These are phyloP conservation scores for Fringilla coelebs DNA, from an alignment of 2,797 vertebrate species.

Conservation along the genomic window DNA sequence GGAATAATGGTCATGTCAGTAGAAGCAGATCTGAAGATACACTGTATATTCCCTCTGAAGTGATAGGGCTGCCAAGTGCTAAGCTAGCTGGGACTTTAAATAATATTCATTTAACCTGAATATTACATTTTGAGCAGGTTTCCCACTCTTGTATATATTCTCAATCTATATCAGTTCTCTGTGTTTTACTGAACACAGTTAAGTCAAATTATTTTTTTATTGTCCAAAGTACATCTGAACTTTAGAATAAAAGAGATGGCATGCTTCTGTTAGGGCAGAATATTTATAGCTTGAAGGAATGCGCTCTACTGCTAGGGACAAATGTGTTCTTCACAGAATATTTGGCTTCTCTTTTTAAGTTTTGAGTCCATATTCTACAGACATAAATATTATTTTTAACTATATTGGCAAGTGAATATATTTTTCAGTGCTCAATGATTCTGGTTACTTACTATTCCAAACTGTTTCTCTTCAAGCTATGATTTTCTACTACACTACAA, in stretches of 20 bases:
- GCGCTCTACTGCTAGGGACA: not conserved
- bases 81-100: not conserved
- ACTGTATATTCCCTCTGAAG: not conserved
- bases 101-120: not conserved
- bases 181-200: not conserved
- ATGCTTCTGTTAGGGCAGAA: not conserved
- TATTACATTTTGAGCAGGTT: not conserved
- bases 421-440: not conserved
- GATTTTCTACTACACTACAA: not conserved
- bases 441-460: not conserved
- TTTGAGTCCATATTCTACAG: constrained; percentile 15
- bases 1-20: not conserved
- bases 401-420: not conserved
- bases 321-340: constrained; percentile 26
- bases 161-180: not conserved
- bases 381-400: constrained; percentile 58
- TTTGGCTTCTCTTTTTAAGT: constrained; percentile 39
- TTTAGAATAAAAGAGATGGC: not conserved
- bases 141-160: not conserved
- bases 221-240: not conserved
- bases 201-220: not conserved
- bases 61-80: not conserved
- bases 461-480: not conserved
- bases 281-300: not conserved
- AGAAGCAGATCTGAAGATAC: not conserved